These are phyloP conservation scores for Macrostomum lignano DNA, from an alignment of 1,140 invertebrate species.

Conservation along the genomic window DNA sequence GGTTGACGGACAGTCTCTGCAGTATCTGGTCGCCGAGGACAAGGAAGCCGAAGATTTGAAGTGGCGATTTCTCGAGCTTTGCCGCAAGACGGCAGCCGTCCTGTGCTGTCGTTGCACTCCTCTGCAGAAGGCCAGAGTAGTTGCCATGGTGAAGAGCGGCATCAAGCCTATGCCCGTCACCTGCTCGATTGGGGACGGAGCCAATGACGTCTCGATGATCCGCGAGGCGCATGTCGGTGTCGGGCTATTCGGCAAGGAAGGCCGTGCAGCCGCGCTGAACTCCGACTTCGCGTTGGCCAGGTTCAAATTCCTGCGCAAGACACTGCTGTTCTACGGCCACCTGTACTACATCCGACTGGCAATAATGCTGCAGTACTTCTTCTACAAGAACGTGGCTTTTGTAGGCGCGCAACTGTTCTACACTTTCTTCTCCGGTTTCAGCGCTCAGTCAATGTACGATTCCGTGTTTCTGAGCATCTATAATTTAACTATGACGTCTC, in stretches of 20 bases:
- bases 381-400: constrained; percentile 3
- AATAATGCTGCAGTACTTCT: constrained; percentile 79
- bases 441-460: constrained; percentile 34
- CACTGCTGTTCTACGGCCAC: constrained; percentile 70
- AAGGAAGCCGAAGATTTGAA: too few species aligned
- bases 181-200: constrained; percentile 43
- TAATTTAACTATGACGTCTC: constrained; percentile 21
- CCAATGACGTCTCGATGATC: constrained; percentile 92
- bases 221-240: constrained; percentile 65
- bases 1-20: constrained; percentile 3
- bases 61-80: too few species aligned
- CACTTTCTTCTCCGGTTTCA: constrained; percentile 21
- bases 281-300: constrained; percentile 70
- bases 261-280: constrained; percentile 79
- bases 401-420: constrained; percentile 20
- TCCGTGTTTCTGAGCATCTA: constrained; percentile 18
- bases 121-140: constrained; percentile 19
- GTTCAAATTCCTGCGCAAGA: constrained; percentile 54
- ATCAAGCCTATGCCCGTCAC: constrained; percentile 6
- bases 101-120: constrained; percentile 25
- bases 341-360: constrained; percentile 76
- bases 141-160: constrained; percentile 6
- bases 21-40: too few species aligned
- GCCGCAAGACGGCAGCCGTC: constrained; percentile 14
- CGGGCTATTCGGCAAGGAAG: constrained; percentile 65